Base-by-base conservation (phyloP, 2,888 invertebrate species). In the Tethea ocularis region DNA sequence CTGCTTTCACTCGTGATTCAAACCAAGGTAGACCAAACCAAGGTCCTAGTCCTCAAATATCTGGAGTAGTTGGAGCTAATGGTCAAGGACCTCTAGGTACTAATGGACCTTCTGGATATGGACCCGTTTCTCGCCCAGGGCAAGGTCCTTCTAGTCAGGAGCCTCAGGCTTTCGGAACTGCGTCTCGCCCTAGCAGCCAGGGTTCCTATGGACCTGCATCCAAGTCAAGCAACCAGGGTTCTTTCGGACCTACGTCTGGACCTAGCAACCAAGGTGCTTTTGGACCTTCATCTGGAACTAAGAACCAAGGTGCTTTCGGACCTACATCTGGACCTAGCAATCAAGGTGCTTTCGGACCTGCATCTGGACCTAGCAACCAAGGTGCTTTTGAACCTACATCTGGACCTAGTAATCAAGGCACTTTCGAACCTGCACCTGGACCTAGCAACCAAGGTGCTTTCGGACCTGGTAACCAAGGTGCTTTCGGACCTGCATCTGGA, bases 401-500 rank as follows among this genome's bases (percentile, higher is more conserved):
- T 38, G 2, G 15, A 2, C 38, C 15, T 13, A n/a, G 62, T 13
- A 10, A 33, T 52, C 54, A 61, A 51, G 56, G 64, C 11, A 52
- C 68, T 3, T 65, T 64, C 17, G 62, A 64, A 36, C 20, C 66
- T 36, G 13, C 20, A 11, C 61, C 61, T 23, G 60, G 59, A 11
- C 56, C 61, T 17, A 24, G 60, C 15, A 41, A 60, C 15, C 58
- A 71, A 1, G 59, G 64, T 2, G 24, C 73, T n/a, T 72, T 68
- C 51, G 68, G 61, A 17, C 26, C 67, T 29, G 51, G 65, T 11
- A 60, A 52, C 46, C 46, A 46, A 6, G 61, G 67, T 36, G 24
- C 73, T n/a, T 72, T 68, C 51, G 68, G 61, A 17, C 26, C 67
- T 29, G 51, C 67, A n/a, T 52, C 60, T 33, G 66, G 64, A 13